These are phyloP conservation scores for Amblyopsis hoosieri DNA, from an alignment of 2,797 vertebrate species.

Conservation along the genomic window DNA sequence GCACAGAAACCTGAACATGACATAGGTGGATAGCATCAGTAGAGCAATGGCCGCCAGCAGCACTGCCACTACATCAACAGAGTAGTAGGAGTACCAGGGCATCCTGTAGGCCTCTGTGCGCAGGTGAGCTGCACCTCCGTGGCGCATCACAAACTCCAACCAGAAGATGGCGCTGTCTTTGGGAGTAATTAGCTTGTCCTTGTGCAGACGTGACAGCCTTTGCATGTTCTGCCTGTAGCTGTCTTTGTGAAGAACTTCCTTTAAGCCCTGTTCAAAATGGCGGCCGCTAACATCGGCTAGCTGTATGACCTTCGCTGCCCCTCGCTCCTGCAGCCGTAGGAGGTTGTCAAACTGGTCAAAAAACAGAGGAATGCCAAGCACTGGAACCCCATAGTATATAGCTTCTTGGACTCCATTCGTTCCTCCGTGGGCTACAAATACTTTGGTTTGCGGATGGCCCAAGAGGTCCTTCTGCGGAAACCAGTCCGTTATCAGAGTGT, in stretches of 20 bases:
- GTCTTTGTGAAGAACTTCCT: conserved; percentile 45
- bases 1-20: no score
- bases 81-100: no score
- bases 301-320: conserved; percentile 59
- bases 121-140: no score
- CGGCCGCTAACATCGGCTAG: conserved; percentile 42
- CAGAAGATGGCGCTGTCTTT: no score
- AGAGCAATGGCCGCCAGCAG: no score
- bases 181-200: no score
- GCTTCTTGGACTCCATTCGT: no score
- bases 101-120: no score
- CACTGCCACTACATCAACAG: no score
- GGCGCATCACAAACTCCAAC: no score
- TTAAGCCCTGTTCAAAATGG: conserved; percentile 55
- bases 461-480: conserved; percentile 78
- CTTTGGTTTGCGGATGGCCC: conserved; percentile 71
- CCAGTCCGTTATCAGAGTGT: conserved; percentile 76
- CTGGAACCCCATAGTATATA: no score
- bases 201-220: conserved; percentile 18
- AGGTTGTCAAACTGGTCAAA: conserved; percentile 79
- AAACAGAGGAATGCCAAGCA: conserved; percentile 63
- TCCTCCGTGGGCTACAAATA: neutral
- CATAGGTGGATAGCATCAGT: no score
- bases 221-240: conserved; percentile 71
- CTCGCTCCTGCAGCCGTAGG: conserved; percentile 62